These are phyloP conservation scores for Amphimallon solstitiale DNA, from an alignment of 2,888 invertebrate genomes.

Conservation along the genomic window DNA sequence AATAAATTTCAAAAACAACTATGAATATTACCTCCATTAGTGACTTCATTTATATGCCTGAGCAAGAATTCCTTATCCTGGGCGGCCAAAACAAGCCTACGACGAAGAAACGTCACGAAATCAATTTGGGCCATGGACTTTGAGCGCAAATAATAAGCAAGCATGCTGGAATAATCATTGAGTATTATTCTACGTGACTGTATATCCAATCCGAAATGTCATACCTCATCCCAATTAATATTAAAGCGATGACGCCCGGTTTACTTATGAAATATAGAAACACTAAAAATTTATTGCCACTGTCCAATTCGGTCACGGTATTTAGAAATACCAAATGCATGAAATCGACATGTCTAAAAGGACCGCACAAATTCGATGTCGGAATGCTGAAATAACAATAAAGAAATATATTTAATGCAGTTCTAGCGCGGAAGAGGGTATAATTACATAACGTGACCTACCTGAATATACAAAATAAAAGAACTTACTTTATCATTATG, in stretches of 20 bases:
- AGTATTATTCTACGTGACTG: neutral
- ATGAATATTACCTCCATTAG: constrained; percentile 68
- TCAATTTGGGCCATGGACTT: constrained; percentile 70
- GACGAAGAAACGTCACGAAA: constrained; percentile 70
- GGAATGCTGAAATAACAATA: constrained; percentile 63
- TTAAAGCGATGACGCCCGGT: constrained; percentile 71
- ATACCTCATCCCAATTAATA: constrained; percentile 71
- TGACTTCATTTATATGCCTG: constrained; percentile 69
- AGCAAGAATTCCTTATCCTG: constrained; percentile 78
- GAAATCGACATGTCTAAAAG: constrained; percentile 67
- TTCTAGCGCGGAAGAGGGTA: too few relatives aligned
- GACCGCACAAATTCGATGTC: constrained; percentile 70
- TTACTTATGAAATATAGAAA: constrained; percentile 66
- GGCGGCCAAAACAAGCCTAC: constrained; percentile 73
- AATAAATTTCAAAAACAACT: too few relatives aligned
- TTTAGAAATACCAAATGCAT: constrained; percentile 70
- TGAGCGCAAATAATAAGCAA: constrained; percentile 73
- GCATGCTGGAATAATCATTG: constrained; percentile 62
- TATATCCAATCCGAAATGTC: constrained; percentile 40
- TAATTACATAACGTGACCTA: too few relatives aligned
- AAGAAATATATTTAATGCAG: too few relatives aligned
- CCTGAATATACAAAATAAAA: too few relatives aligned
- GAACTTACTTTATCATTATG: constrained; percentile 70
- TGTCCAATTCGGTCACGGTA: constrained; percentile 66
- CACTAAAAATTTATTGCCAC: constrained; percentile 62